A percentile compares a stretch with the other conserved stretches of the same genome.
Conservation (phyloP, 2,888 invertebrate genomes). For the Dryomyza anilis region DNA sequence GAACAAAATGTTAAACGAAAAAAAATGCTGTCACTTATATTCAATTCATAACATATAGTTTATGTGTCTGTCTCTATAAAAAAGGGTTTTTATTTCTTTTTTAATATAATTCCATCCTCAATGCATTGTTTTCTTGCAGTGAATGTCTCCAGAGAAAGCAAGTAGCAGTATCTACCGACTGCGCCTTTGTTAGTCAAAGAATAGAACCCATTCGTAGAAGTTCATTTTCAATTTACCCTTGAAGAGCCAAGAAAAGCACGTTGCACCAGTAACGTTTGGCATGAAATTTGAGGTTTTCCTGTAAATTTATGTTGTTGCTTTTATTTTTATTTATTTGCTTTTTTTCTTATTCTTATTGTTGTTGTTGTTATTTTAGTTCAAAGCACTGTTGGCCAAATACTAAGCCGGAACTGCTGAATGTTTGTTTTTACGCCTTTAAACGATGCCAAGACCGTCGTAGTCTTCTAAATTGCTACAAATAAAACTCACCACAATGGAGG, state of each 20-base stretch:
- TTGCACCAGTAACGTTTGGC: neutral
- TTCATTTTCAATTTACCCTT: constrained; percentile 9
- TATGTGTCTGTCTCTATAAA: neutral
- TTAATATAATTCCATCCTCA: neutral
- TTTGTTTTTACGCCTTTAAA: too few species aligned
- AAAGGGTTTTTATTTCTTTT: neutral
- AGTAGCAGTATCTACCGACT: neutral
- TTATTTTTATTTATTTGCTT: neutral
- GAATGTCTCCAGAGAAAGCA: neutral
- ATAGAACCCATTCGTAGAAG: neutral
- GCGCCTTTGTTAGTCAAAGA: neutral
- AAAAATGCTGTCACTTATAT: constrained; percentile 3
- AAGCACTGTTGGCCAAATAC: constrained; percentile 6
- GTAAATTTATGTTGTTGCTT: too few species aligned
- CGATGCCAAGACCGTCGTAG: constrained; percentile 5
- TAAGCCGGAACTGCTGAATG: constrained; percentile 14
- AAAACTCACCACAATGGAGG: neutral
- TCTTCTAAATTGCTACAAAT: neutral
- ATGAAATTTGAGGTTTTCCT: too few species aligned
- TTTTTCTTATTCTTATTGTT: neutral
- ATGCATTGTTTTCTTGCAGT: neutral
- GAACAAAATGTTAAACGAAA: neutral
- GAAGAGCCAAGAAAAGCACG: constrained; percentile 6
- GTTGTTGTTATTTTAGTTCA: neutral
- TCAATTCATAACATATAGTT: constrained; percentile 5